Evolutionary conservation across 2,113 vertebrate species (phyloP), one percentile per base, ranked within the genome.

Genomic region (Hemibagrus wyckioides): DNA sequence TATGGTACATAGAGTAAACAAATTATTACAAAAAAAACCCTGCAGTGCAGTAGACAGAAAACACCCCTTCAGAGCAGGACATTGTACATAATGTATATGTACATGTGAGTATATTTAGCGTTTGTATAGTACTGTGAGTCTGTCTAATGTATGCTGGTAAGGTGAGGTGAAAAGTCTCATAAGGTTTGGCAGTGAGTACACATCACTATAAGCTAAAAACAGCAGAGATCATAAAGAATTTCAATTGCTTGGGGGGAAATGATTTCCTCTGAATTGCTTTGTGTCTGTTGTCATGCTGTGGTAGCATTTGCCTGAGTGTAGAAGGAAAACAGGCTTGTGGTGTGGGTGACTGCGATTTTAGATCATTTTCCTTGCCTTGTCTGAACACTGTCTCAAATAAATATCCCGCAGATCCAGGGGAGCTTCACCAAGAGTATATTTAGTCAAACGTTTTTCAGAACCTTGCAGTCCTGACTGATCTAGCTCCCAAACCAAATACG

Each of bases 371-470:
- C 25, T 44, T 63, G 36, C 56, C 80, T 82, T 39, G 10, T 41
- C 56, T 82, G 57, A 13, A 44, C 80, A 61, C 30, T 4, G 21
- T 81, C 30, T 59, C 13, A 59, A 81, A 82, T 57, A 82, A 63
- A 82, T 82, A 48, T 30, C 21, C 56, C 25, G 54, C 30, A 41
- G n/a, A 56, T 80, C 54, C 54, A 59, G 54, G 14, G 30, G 21
- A 59, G 59, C 39, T 48, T 65, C 28, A 82, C 59, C 81, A 28
- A 65, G 59, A 63, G 81, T 41, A 82, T 59, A 82, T 30, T 65
- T 63, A 65, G 25, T 65, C 57, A 82, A 65, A 65, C 28, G 17
- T 10, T 65, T 65, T 82, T 48, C 48, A 65, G 39, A 17, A n/a
- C 28, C 14, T 30, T 82, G 57, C 81, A 82, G 28, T 30, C 59